Evolutionary conservation across 2,888 invertebrate species (phyloP).

Genomic region (Xiphydria camelus): DNA sequence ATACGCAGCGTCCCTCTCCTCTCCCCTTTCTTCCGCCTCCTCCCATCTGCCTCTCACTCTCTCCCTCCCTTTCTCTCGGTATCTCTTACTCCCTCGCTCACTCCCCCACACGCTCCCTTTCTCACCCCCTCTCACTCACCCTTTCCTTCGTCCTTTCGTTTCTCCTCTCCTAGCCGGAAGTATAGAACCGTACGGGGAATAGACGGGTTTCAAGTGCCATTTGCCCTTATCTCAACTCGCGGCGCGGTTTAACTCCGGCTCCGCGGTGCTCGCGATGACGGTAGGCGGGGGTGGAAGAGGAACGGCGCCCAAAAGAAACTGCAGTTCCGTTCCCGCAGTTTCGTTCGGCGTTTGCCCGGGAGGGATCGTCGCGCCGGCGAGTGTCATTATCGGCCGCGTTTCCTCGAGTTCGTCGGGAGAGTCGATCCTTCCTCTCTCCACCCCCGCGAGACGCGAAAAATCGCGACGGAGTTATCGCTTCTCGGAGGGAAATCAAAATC

Average conservation of each 20-base stretch:
- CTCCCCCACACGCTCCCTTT: constrained; percentile 5
- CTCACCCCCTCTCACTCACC: background rate
- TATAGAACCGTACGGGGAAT: constrained; percentile 23
- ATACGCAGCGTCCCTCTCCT: constrained; percentile 44
- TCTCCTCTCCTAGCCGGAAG: constrained; percentile 7
- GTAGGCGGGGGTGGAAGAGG: too few species aligned
- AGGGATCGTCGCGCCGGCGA: too few species aligned
- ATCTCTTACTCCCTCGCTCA: constrained; percentile 13
- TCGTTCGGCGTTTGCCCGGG: too few species aligned
- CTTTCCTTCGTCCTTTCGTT: constrained; percentile 7
- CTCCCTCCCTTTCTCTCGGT: constrained; percentile 3
- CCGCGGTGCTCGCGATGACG: background rate
- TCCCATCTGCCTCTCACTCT: constrained; percentile 7
- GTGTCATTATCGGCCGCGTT: too few species aligned
- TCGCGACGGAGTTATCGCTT: too few species aligned
- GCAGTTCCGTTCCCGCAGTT: too few species aligned
- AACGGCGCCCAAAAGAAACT: too few species aligned
- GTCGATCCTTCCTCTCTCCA: too few species aligned
- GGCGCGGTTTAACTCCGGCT: too few species aligned
- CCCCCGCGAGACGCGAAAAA: background rate
- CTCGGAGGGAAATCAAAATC: too few species aligned
- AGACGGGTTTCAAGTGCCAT: constrained; percentile 44
- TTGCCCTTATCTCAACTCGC: constrained; percentile 27
- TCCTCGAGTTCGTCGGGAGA: too few species aligned
- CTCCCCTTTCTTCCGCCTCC: constrained; percentile 15